Percentiles rank a stretch among this genome's conserved stretches.
Conservation (phyloP, 2,797 vertebrate genomes). For the Buceros bicornis region DNA sequence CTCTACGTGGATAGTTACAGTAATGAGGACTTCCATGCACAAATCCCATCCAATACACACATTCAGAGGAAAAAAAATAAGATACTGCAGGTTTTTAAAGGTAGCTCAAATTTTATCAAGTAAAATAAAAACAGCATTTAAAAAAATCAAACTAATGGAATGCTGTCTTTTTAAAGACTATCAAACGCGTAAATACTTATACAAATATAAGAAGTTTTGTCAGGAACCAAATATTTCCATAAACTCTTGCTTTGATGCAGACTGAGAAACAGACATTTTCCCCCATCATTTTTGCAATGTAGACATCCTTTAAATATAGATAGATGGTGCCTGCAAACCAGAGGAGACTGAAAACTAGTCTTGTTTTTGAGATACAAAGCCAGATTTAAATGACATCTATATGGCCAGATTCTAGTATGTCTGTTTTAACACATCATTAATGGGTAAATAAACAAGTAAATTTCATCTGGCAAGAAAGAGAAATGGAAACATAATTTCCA, state of each 20-base stretch:
- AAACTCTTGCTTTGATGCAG: neutral
- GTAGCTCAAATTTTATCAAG: neutral
- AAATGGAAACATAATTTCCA: neutral
- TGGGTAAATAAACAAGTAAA: conserved; percentile 16
- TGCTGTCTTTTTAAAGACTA: neutral
- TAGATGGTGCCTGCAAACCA: neutral
- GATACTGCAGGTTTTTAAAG: neutral
- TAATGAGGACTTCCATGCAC: neutral
- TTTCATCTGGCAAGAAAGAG: neutral
- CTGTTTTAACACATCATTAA: conserved; percentile 18
- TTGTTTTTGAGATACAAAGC: neutral
- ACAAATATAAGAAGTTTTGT: neutral
- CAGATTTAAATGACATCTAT: neutral
- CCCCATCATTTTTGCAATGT: neutral
- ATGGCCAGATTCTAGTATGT: neutral
- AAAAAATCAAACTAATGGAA: neutral
- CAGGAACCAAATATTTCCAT: neutral
- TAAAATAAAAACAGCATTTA: neutral
- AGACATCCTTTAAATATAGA: conserved; percentile 6
- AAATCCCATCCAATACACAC: neutral
- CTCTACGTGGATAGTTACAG: neutral
- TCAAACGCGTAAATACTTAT: neutral
- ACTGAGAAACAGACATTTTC: neutral
- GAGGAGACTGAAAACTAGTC: neutral
- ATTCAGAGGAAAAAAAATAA: neutral